Conservation (phyloP, 1,140 invertebrate species). For the Nebria ingens region DNA sequence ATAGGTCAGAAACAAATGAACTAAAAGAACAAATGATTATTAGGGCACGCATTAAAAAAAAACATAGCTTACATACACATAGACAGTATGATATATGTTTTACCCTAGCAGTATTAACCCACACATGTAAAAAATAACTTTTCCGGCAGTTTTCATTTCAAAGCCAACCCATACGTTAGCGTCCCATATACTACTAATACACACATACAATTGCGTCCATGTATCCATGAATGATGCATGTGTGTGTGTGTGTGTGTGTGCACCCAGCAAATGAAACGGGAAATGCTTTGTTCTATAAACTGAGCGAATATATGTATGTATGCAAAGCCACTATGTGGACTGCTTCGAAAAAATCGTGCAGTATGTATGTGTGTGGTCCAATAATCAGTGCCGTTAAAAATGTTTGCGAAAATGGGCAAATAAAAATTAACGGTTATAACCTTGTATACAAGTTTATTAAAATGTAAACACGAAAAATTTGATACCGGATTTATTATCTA, state of each 20-base stretch:
- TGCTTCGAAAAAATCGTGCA: not conserved
- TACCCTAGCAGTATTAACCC: not conserved
- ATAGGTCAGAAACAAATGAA: slow-evolving; percentile 8
- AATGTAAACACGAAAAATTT: too few relatives aligned
- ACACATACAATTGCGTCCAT: not conserved
- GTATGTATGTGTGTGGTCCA: too few relatives aligned
- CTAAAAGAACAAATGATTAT: slow-evolving; percentile 8
- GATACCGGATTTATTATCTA: too few relatives aligned
- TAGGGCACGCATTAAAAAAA: slow-evolving; percentile 1
- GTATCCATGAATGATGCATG: not conserved
- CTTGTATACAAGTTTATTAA: too few relatives aligned
- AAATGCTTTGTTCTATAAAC: slow-evolving; percentile 18
- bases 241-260: not conserved
- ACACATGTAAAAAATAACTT: slow-evolving; percentile 16
- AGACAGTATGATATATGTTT: not conserved
- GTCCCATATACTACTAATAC: slow-evolving; percentile 3
- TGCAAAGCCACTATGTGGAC: not conserved
- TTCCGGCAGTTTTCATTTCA: slow-evolving; percentile 19
- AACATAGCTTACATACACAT: not conserved
- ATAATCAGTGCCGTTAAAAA: not conserved
- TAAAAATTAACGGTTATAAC: slow-evolving; percentile 2
- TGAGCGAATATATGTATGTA: slow-evolving; percentile 14
- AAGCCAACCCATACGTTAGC: slow-evolving; percentile 10
- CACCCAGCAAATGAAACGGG: slow-evolving; percentile 18
- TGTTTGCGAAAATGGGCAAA: not conserved